phyloP scores from a whole-genome alignment of 2,797 vertebrate species.

The Falco cherrug region DNA sequence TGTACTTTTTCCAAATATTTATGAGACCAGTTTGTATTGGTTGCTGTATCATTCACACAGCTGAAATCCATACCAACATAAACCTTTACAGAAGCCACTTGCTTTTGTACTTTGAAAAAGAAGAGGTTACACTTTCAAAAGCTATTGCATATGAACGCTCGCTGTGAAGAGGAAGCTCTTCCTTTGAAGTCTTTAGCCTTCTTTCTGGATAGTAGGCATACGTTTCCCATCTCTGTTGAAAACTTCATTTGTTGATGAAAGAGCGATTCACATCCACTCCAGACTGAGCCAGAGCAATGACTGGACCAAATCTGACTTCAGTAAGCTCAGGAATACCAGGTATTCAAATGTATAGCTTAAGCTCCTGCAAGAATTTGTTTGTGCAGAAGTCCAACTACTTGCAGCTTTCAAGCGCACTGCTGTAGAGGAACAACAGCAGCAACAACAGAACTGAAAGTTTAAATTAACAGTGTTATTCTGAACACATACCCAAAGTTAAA shows the following conservation, averaged over 20 bases:
- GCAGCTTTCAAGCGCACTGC: neutral
- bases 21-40: neutral
- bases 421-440: neutral
- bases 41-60: neutral
- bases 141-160: neutral
- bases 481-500: neutral
- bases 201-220: neutral
- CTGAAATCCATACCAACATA: slow-evolving; percentile 13
- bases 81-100: slow-evolving; percentile 19
- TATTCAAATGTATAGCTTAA: neutral
- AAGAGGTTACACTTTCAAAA: neutral
- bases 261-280: neutral
- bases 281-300: neutral
- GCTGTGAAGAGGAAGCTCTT: neutral
- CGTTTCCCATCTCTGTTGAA: neutral
- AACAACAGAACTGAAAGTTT: neutral
- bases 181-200: slow-evolving; percentile 21
- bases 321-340: neutral
- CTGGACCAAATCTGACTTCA: neutral
- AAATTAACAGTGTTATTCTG: neutral
- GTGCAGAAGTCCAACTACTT: neutral
- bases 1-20: slow-evolving; percentile 15
- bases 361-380: neutral
- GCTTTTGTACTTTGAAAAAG: neutral
- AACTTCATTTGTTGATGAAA: neutral